These are phyloP conservation scores for Artibeus jamaicensis DNA, from an alignment of 2,797 vertebrate genomes.

Conservation along the genomic window DNA sequence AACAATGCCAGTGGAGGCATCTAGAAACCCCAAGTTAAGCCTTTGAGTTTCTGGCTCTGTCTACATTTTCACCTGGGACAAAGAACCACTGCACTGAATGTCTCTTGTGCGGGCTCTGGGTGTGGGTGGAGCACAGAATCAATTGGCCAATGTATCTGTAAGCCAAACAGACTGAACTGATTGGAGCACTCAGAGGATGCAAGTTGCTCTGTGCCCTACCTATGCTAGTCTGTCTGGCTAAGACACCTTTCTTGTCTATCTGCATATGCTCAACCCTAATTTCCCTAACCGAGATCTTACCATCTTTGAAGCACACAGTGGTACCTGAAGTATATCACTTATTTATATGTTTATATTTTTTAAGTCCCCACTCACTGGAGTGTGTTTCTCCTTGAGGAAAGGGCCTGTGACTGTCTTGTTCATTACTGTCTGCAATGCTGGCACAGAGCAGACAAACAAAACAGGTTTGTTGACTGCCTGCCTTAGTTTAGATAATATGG, in stretches of 20 bases:
- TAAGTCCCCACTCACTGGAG: neutral
- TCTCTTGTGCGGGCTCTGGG: neutral
- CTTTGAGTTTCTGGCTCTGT: neutral
- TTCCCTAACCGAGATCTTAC: neutral
- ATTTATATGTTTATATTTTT: neutral
- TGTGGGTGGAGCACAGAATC: neutral
- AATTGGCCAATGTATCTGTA: neutral
- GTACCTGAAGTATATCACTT: neutral
- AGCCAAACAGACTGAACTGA: neutral
- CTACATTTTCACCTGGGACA: neutral
- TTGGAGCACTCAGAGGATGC: neutral
- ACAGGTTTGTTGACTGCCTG: neutral
- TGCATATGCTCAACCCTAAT: neutral
- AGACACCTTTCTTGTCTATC: neutral
- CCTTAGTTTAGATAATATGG: neutral
- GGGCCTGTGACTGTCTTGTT: neutral
- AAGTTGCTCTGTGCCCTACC: neutral
- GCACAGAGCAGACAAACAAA: neutral
- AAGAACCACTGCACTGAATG: neutral
- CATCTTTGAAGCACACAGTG: neutral
- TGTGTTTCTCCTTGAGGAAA: neutral
- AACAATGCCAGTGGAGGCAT: neutral
- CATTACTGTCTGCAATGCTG: neutral
- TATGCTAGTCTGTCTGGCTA: neutral
- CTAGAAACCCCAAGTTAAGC: neutral